Evolutionary conservation across 2,113 vertebrate genomes (phyloP), one percentile per base, ranked within the genome.

Genomic region (Esox niger): DNA sequence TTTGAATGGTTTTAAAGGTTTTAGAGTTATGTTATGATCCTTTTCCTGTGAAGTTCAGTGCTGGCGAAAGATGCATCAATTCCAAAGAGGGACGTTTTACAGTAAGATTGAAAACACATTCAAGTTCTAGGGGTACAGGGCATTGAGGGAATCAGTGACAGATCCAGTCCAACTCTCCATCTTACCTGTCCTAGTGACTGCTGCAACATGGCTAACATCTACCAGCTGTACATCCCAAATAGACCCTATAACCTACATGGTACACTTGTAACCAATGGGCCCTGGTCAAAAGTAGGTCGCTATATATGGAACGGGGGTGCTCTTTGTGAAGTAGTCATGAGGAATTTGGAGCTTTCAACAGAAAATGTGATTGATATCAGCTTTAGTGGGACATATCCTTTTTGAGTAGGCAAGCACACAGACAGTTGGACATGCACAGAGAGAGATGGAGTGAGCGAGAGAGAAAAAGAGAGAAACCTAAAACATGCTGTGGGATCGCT

Each of bases 311-410:
- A 17, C n/a, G 13, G 17, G 13, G 38, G 38, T 43, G 35, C 4
- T 4, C 3, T 43, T 43, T 43, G 38, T 10, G 15, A 43, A 2
- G 3, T 5, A 4, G 1, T 1, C 38, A 15, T 2, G 15, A 43
- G 13, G 38, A 43, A 43, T 15, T 43, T 10, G 38, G 38, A 15
- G 13, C 66, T 79, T 82, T 80, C 75, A 81, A 61, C 73, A 64
- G 57, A 31, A 55, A 65, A 64, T 38, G 10, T 82, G 83, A 90
- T 80, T 86, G 67, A 85, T 81, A 76, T 75, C 75, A 47, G 35
- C 71, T 77, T 71, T 54, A 26, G 0, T 46, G 73, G 76, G 78
- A 83, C 79, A 82, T 77, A 78, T 70, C 54, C 38, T 70, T 64
- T 82, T 76, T 62, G 73, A 79, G 78, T 70, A 75, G 2, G 17